Evolutionary conservation across 1,140 invertebrate species (phyloP), one percentile per base, ranked within the genome.

Genomic region (Bicyclus anynana): DNA sequence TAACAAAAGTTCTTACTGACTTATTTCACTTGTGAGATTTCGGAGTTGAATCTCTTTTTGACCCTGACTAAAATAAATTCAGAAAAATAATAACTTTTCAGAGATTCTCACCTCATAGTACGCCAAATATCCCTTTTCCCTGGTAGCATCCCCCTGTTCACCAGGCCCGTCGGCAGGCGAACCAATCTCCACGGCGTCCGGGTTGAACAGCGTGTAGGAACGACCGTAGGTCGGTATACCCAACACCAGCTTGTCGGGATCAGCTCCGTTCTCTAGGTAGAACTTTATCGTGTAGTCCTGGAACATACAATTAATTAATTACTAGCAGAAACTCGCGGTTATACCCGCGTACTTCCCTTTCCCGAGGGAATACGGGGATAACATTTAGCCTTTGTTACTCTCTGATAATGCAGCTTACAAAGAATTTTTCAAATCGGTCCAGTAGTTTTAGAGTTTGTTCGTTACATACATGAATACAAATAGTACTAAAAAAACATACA

Each of bases 221-320:
- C 96, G 91, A 12, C 97, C 97, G 76, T 99, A 99, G 1, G 97
- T 98, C 1, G 97, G 97, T 37, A 99, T 96, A 44, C 97, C 97
- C 3, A 99, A 81, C 1, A 99, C 95, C 18, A 99, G 78, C 89
- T 98, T 98, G 26, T 94, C 91, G 0, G 91, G 79, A 63, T 95
- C 93, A 0, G 96, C 96, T 7, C 97, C 97, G 70, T 93, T 91
- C 72, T 96, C 92, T 27, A 97, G 72, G 67, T 97, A 96, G 81
- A 96, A 94, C 71, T 96, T 94, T n/a, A 98, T 94, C 0, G 96
- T 96, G 78, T 95, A 95, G 82, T 97, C 95, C 95, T 97, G 70
- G 18, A 82, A 81, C n/a, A 38, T 14, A n/a, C 3, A 17, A 38
- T 16, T 38, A 16, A 1, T 38, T 16, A 5, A 14, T 38, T 14